Evolutionary conservation across 2,797 vertebrate species (phyloP).

Genomic region (Cuculus canorus): DNA sequence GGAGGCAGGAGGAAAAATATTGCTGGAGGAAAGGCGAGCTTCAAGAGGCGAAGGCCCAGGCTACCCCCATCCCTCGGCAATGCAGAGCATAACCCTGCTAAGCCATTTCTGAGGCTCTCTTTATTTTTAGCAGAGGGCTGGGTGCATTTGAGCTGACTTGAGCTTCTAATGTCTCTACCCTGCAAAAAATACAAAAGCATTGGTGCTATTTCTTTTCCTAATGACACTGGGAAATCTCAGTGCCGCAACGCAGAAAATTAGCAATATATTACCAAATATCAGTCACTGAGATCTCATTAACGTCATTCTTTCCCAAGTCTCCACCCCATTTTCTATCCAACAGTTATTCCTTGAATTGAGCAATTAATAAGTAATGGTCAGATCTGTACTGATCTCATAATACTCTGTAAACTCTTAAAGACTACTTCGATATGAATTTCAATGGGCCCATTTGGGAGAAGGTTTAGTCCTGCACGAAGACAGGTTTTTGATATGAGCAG

Average conservation of each 20-base stretch:
- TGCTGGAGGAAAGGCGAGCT: not conserved
- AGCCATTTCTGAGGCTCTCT: not conserved
- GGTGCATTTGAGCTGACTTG: not conserved
- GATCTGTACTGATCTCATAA: slow-evolving; percentile 7
- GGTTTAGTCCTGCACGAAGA: not conserved
- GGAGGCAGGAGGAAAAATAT: not conserved
- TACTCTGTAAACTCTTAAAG: slow-evolving; percentile 36
- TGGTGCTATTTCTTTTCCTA: not conserved
- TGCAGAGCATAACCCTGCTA: not conserved
- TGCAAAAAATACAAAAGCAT: not conserved
- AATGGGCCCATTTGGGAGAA: not conserved
- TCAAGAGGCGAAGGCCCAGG: not conserved
- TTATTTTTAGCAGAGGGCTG: not conserved
- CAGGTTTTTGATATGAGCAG: not conserved
- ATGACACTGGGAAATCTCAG: not conserved
- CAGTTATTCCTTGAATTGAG: slow-evolving; percentile 37
- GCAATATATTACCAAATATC: slow-evolving; percentile 32
- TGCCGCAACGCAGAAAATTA: not conserved
- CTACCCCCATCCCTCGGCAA: not conserved
- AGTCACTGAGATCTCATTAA: slow-evolving; percentile 13
- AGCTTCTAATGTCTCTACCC: not conserved
- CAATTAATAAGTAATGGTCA: slow-evolving; percentile 62
- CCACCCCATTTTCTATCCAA: slow-evolving; percentile 31
- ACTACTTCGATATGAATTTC: slow-evolving; percentile 39
- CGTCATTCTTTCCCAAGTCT: not conserved